Base-by-base conservation (phyloP, 1,140 invertebrate species). In the Eumeta japonica region DNA sequence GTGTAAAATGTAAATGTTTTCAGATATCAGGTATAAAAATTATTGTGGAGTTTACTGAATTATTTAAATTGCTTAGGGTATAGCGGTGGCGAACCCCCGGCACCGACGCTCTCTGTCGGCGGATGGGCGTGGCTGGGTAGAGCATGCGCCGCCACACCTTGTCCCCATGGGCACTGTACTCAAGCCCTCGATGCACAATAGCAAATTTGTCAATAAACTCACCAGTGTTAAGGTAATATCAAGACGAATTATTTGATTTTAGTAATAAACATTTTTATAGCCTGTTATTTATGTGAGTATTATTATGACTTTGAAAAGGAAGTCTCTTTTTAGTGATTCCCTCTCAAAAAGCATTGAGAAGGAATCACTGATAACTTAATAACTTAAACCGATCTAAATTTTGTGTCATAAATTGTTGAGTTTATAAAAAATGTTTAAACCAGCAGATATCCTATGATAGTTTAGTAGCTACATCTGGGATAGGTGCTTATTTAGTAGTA, bases 121-220 rank as follows among this genome's bases (percentile, higher is more conserved):
- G 4, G 83, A 83, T 17, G 76, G 70, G 4, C 84, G 87, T 45
- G 80, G 85, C 11, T 97, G 94, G 92, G 74, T 98, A 1, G 93
- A 97, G 68, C 96, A 98, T 56, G 82, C 87, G 35, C 87, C 93
- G 2, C 78, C 80, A 19, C 79, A 83, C 50, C 68, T 86, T 1
- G 83, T 86, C 2, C 83, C 85, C 2, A 72, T 86, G 18, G 88
- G 86, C n/a, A 97, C 94, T 0, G 83, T 97, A 10, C 75, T 97
- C 47, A 92, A 96, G 60, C 92, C 94, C 0, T 76, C 82, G 20
- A 83, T 96, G 55, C 83, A 83, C 19, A 86, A 88, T 55, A 84
- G 86, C 40, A 89, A 90, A 58, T 92, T 92, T 1, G 81, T 97
- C 0, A 86, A 84, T 0, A 92, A 89, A 56, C 67, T 97, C 2